phyloP scores from a whole-genome alignment of 2,888 invertebrate genomes.

The Archips crataeganus region DNA sequence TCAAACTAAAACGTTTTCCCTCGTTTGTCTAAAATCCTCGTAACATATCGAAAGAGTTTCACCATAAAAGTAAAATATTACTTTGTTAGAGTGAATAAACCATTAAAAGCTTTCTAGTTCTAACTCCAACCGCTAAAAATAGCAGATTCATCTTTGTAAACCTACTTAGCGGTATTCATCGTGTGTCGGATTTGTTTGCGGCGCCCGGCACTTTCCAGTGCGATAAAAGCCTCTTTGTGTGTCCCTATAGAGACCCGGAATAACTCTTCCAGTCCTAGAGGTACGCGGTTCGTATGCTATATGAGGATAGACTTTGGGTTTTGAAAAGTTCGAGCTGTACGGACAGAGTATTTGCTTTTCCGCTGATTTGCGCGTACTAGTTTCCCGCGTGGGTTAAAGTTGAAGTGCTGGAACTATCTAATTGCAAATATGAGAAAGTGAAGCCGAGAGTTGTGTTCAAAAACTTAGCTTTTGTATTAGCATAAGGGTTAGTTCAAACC shows the following conservation, averaged over 20 bases:
- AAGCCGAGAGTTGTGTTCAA: neutral
- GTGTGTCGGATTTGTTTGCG: slow-evolving; percentile 69
- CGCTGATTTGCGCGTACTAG: neutral
- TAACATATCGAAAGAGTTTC: too few relatives aligned
- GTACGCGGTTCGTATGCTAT: slow-evolving; percentile 7
- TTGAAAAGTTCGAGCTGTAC: slow-evolving; percentile 4
- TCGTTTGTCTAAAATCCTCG: too few relatives aligned
- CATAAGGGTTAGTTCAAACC: too few relatives aligned
- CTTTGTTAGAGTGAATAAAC: neutral
- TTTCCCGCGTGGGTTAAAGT: neutral
- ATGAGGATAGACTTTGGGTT: neutral
- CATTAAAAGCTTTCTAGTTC: neutral
- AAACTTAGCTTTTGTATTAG: neutral
- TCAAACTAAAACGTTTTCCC: too few relatives aligned
- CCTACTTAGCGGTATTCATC: slow-evolving; percentile 68
- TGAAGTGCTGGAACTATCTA: neutral
- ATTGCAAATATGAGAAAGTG: neutral
- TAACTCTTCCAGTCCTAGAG: slow-evolving; percentile 35
- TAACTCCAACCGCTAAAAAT: slow-evolving; percentile 7
- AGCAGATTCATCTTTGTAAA: slow-evolving; percentile 44
- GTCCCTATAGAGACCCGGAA: slow-evolving; percentile 15
- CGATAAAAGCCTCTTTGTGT: slow-evolving; percentile 43
- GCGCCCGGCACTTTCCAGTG: slow-evolving; percentile 44
- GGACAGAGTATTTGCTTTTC: neutral
- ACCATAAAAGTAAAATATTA: too few relatives aligned